These are phyloP conservation scores for Escarpia spicata DNA, from an alignment of 2,888 invertebrate species.

Conservation along the genomic window DNA sequence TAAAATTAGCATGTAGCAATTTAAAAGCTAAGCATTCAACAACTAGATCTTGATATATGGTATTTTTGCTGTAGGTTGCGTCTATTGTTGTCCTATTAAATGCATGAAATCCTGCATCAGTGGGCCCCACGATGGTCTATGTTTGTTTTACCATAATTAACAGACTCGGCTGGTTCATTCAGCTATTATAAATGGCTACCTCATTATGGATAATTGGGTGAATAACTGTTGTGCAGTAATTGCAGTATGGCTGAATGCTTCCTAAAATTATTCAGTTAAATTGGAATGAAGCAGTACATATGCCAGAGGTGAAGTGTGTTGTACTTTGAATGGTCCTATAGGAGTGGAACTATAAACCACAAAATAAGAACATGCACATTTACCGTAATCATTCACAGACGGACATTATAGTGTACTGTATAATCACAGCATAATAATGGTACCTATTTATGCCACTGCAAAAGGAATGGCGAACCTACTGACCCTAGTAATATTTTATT, in stretches of 20 bases:
- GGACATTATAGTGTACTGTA: not conserved
- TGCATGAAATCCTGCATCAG: too few species aligned
- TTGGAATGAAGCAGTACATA: not conserved
- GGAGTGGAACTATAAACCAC: not conserved
- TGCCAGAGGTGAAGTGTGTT: not conserved
- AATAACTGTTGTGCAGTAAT: not conserved
- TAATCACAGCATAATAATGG: not conserved
- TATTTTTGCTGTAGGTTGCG: too few species aligned
- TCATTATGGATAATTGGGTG: not conserved
- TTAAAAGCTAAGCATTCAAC: too few species aligned
- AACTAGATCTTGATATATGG: too few species aligned
- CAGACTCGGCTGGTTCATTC: not conserved
- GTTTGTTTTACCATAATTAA: too few species aligned
- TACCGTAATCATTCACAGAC: not conserved
- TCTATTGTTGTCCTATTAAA: too few species aligned
- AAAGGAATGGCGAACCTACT: not conserved
- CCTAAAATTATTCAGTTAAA: not conserved
- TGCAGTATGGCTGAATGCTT: not conserved
- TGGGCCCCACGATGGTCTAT: too few species aligned
- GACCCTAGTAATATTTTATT: not conserved
- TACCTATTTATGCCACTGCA: not conserved
- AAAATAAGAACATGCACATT: not conserved
- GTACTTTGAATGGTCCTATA: not conserved
- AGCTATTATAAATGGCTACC: not conserved
- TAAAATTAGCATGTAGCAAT: too few species aligned